Percentiles rank a stretch among this genome's conserved stretches.
Evolutionary conservation across 2,797 vertebrate genomes (phyloP).

Genomic region (Margarornis squamiger): DNA sequence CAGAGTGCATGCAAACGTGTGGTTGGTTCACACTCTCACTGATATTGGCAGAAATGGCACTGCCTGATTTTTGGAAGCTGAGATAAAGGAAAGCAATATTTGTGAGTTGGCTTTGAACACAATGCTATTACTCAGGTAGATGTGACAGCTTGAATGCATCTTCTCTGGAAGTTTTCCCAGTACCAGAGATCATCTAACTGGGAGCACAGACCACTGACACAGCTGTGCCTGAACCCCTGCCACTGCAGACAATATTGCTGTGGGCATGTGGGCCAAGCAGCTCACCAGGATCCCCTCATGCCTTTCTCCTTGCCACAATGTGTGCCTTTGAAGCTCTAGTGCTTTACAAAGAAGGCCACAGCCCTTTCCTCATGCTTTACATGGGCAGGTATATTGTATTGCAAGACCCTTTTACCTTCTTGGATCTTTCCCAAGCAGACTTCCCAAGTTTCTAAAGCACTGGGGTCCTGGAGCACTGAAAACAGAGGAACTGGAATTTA

Average conservation of each 20-base stretch:
- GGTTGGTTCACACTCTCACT: not conserved
- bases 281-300: not conserved
- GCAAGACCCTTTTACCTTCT: not conserved
- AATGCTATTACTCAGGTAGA: not conserved
- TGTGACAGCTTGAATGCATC: not conserved
- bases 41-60: not conserved
- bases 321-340: not conserved
- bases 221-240: not conserved
- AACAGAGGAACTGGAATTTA: not conserved
- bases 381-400: not conserved
- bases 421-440: not conserved
- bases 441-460: not conserved
- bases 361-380: not conserved
- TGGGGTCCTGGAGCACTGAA: not conserved
- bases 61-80: not conserved
- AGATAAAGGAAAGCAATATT: not conserved
- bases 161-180: not conserved
- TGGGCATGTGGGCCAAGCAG: not conserved
- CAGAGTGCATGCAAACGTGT: accelerated
- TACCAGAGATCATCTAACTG: not conserved
- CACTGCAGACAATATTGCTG: not conserved
- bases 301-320: not conserved
- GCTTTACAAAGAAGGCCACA: not conserved
- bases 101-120: not conserved
- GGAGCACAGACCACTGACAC: not conserved